Evolutionary conservation across 2,888 invertebrate genomes (phyloP).

Genomic region (Nomada fucata): DNA sequence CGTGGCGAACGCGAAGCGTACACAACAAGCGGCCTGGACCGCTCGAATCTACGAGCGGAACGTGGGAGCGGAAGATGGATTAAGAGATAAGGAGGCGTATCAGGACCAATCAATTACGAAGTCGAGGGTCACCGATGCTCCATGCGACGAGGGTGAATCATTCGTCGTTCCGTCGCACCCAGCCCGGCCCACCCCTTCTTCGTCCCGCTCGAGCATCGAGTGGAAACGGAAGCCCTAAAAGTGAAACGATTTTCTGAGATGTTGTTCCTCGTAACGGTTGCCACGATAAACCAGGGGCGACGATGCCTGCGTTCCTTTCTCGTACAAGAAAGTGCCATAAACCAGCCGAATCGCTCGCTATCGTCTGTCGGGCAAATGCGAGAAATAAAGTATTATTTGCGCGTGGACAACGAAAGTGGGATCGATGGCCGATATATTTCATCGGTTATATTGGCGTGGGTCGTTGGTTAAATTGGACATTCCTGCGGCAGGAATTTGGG

Average conservation of each 20-base stretch:
- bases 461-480: neutral
- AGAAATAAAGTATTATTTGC: conserved; percentile 59
- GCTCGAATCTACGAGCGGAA: conserved; percentile 65
- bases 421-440: conserved; percentile 22
- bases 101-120: conserved; percentile 83
- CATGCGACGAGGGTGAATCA: conserved; percentile 67
- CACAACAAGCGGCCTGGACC: conserved; percentile 67
- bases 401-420: conserved; percentile 42
- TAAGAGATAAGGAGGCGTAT: conserved; percentile 83
- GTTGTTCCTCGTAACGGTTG: conserved; percentile 59
- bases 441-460: conserved; percentile 21
- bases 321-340: conserved; percentile 59
- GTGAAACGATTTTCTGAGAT: conserved; percentile 71
- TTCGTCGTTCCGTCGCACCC: conserved; percentile 42
- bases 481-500: conserved; percentile 10
- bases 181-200: neutral
- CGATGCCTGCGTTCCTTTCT: conserved; percentile 62
- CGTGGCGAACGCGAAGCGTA: conserved; percentile 56
- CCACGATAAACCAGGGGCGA: conserved; percentile 54
- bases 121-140: conserved; percentile 74
- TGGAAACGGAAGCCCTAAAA: conserved; percentile 45
- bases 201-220: neutral
- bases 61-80: conserved; percentile 79
- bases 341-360: conserved; percentile 66
- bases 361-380: conserved; percentile 53